phyloP scores from a whole-genome alignment of 2,797 vertebrate species.

The Sebastes alutus region DNA sequence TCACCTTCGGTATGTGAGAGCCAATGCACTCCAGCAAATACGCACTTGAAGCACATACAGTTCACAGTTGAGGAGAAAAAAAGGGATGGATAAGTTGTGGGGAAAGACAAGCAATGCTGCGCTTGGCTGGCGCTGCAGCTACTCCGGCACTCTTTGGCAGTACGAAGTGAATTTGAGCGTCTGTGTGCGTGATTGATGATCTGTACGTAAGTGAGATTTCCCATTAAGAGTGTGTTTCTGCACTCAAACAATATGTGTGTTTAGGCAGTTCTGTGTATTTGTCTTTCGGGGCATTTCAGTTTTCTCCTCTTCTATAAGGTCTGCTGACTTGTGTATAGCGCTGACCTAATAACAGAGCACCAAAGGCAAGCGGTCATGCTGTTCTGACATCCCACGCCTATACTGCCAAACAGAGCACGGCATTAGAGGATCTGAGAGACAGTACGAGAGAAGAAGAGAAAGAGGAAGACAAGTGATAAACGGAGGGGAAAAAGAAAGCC shows the following conservation, averaged over 20 bases:
- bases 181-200: constrained; percentile 56
- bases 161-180: constrained; percentile 46
- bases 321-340: constrained; percentile 21
- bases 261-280: constrained; percentile 21
- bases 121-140: constrained; percentile 61
- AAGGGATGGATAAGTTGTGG: constrained; percentile 55
- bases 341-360: constrained; percentile 9
- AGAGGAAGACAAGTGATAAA: constrained; percentile 18
- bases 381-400: constrained; percentile 37
- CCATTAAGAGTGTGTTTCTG: constrained; percentile 39
- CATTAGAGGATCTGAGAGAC: constrained; percentile 15
- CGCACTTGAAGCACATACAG: constrained; percentile 58
- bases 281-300: constrained; percentile 22
- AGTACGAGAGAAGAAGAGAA: not conserved
- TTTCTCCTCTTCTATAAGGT: constrained; percentile 7
- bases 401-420: constrained; percentile 35
- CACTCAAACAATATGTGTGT: constrained; percentile 42
- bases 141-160: constrained; percentile 47
- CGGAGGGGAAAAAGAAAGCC: not conserved
- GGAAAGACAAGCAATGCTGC: constrained; percentile 61
- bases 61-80: constrained; percentile 24
- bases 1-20: constrained; percentile 62
- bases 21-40: constrained; percentile 45
- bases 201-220: constrained; percentile 58
- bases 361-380: constrained; percentile 11